A percentile compares a stretch with the other conserved stretches of the same genome.
Conservation (phyloP, 2,888 invertebrate species). For the Thereva nobilitata region DNA sequence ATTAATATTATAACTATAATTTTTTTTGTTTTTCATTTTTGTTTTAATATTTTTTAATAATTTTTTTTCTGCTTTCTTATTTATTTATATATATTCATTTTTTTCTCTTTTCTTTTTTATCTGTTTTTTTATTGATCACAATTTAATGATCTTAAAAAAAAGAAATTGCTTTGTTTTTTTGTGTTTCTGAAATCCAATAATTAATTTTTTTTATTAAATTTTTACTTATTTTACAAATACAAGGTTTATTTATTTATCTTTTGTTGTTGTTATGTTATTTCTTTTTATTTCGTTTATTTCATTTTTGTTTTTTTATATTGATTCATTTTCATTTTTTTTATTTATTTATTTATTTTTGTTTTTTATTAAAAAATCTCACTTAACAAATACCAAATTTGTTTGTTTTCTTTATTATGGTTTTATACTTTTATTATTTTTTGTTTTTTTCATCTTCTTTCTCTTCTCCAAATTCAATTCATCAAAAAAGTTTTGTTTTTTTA, state of each 20-base stretch:
- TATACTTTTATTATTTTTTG: slow-evolving; percentile 22
- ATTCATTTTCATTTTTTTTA: too few relatives aligned
- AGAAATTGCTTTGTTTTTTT: too few relatives aligned
- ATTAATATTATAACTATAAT: slow-evolving; percentile 23
- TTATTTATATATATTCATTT: too few relatives aligned
- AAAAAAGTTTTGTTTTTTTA: slow-evolving; percentile 29
- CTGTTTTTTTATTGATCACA: too few relatives aligned
- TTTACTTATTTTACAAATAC: too few relatives aligned
- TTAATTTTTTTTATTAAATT: too few relatives aligned
- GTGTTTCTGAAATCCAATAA: too few relatives aligned
- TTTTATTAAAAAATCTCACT: slow-evolving; percentile 11
- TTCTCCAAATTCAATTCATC: neutral
- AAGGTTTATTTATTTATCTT: too few relatives aligned
- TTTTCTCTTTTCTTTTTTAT: too few relatives aligned
- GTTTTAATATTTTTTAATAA: slow-evolving; percentile 9
- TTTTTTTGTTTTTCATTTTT: slow-evolving; percentile 40
- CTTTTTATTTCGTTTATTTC: too few relatives aligned
- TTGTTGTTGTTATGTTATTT: too few relatives aligned
- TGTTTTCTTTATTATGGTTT: slow-evolving; percentile 24
- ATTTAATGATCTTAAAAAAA: too few relatives aligned
- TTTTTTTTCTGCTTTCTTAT: slow-evolving; percentile 18
- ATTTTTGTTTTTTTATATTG: neutral
- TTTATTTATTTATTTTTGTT: neutral
- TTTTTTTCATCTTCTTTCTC: slow-evolving; percentile 4
- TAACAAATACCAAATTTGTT: slow-evolving; percentile 21